Evolutionary conservation across 2,797 vertebrate genomes (phyloP), one percentile per base, ranked within the genome.

Genomic region (Syngnathus acus): DNA sequence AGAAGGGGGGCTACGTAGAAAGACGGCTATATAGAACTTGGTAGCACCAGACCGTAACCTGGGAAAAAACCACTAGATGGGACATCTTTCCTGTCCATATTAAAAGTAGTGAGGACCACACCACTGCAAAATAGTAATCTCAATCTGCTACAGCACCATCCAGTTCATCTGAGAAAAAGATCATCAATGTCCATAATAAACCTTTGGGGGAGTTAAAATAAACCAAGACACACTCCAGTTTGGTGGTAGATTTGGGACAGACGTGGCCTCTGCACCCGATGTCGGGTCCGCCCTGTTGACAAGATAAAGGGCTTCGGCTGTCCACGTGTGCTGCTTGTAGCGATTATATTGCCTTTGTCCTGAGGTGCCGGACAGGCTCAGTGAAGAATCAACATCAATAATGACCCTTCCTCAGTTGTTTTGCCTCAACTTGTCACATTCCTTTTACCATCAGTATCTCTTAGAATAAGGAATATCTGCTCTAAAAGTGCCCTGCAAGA

Each of bases 51-150:
- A 86, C 85, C 78, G 70, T 85, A 85, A 88, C 86, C 78, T 84
- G 82, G 79, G 75, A 76, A 58, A 87, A 32, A 88, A 87, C 87
- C 78, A 86, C 86, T 85, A 87, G 81, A 72, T 87, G 85, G 76
- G 69, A 69, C 21, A 6, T 71, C 72, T 74, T 65, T 82, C 71
- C 79, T 74, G 72, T 81, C 81, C 75, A 72, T 74, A 50, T 43
- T 51, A 48, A 38, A 62, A 23, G n/a, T 3, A 45, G 7, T 16
- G 73, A 77, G 75, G 73, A 70, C 71, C 72, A 50, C 37, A 21
- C 58, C 32, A 21, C 55, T 73, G 72, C 81, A 69, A 82, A 81
- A 77, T 72, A 75, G 77, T 80, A 8, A n/a, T 26, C 11, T 62
- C 40, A 0, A 42, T 45, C 21, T 43, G 21, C n/a, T 5, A 5